phyloP scores from a whole-genome alignment of 2,113 vertebrate genomes.

The Rhipidura dahli region DNA sequence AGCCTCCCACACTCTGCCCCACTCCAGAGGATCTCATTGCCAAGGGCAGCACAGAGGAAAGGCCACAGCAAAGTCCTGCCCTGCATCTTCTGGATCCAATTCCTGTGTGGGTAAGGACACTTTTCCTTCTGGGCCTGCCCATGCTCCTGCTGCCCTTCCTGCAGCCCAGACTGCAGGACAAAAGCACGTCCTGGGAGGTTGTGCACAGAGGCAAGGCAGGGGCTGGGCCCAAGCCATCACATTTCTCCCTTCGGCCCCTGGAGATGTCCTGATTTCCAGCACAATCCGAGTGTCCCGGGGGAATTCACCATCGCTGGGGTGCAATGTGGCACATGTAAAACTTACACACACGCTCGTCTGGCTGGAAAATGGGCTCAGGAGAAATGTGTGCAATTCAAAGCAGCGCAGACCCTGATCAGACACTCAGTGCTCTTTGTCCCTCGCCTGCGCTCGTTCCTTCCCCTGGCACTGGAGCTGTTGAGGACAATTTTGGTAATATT shows the following conservation, averaged over 20 bases:
- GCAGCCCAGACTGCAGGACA: neutral
- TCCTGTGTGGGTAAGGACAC: neutral
- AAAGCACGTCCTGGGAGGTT: rapidly evolving
- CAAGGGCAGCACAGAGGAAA: neutral
- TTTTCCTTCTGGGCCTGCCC: neutral
- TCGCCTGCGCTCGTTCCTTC: neutral
- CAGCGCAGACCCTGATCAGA: neutral
- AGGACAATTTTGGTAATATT: neutral
- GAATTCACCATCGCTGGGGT: neutral
- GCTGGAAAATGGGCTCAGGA: neutral
- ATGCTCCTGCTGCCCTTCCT: neutral
- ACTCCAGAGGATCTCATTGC: neutral
- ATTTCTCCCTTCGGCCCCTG: rapidly evolving
- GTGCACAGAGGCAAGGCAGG: neutral
- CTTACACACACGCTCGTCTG: rapidly evolving
- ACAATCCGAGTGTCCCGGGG: neutral
- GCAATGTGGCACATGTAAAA: neutral
- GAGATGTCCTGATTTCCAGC: neutral
- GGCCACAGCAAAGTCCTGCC: rapidly evolving
- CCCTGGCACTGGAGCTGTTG: neutral
- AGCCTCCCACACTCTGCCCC: neutral
- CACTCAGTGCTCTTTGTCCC: neutral
- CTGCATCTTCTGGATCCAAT: neutral
- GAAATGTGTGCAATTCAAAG: neutral
- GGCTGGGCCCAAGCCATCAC: neutral